phyloP scores from a whole-genome alignment of 2,797 vertebrate genomes.

The Gambusia yucatana region DNA sequence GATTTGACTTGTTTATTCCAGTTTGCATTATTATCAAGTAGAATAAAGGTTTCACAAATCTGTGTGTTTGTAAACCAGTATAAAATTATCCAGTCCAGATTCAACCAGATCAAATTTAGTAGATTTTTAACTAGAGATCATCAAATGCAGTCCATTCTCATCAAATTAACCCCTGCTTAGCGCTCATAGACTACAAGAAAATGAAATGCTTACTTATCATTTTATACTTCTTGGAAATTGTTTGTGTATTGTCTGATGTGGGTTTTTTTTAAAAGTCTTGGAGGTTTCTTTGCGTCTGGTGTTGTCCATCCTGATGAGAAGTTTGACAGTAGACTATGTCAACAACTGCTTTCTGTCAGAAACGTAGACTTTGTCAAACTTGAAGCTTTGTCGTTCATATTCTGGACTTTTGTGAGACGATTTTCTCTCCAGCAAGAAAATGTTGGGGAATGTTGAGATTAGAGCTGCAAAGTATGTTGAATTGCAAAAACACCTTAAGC shows the following conservation, averaged over 20 bases:
- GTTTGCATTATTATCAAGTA: neutral
- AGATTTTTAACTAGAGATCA: neutral
- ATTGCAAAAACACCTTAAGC: neutral
- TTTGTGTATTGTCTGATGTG: neutral
- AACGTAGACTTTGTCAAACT: neutral
- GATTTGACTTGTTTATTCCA: neutral
- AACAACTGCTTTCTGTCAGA: neutral
- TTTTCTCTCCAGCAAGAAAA: neutral
- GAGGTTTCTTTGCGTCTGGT: neutral
- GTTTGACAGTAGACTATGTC: neutral
- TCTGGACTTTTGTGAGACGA: neutral
- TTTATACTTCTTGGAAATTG: neutral
- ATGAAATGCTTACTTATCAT: neutral
- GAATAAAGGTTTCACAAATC: neutral
- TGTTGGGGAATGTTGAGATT: neutral
- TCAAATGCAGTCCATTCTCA: neutral
- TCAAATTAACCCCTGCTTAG: neutral
- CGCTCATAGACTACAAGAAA: neutral
- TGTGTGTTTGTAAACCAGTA: neutral
- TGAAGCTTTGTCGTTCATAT: neutral
- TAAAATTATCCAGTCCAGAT: neutral
- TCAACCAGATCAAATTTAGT: neutral
- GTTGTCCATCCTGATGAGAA: neutral
- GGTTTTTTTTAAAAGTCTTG: neutral
- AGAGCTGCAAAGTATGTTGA: neutral